Percentiles rank a stretch among this genome's conserved stretches.
Evolutionary conservation across 2,888 invertebrate genomes (phyloP).

Genomic region (Entomobrya multifasciata): DNA sequence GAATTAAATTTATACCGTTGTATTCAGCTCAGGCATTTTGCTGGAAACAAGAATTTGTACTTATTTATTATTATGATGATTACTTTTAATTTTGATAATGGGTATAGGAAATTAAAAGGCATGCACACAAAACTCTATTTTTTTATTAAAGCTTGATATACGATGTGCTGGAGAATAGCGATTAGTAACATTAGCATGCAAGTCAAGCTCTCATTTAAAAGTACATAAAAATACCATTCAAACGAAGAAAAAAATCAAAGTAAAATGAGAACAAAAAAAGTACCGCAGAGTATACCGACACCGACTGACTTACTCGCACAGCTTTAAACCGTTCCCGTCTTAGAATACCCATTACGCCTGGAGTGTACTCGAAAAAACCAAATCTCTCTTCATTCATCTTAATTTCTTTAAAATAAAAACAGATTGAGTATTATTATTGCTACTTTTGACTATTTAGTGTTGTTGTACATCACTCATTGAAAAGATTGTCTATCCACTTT

Average conservation of each 20-base stretch:
- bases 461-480: neutral
- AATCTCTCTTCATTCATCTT: neutral
- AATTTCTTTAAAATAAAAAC: constrained; percentile 1
- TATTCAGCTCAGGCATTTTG: neutral
- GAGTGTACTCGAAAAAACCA: too few relatives aligned
- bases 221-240: constrained; percentile 30
- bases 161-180: neutral
- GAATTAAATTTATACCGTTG: neutral
- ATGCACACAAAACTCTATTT: neutral
- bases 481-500: neutral
- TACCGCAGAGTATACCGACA: constrained; percentile 17
- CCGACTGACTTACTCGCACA: too few relatives aligned
- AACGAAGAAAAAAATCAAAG: neutral
- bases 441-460: neutral
- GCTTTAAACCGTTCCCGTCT: too few relatives aligned
- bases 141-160: too few relatives aligned
- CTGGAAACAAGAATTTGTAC: constrained; percentile 25
- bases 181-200: constrained; percentile 53
- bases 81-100: constrained; percentile 11
- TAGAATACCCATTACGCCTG: neutral
- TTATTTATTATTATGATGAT: constrained; percentile 27
- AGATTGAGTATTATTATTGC: neutral
- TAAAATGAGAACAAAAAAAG: neutral
- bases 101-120: neutral
- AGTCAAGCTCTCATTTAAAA: constrained; percentile 45